Conservation (phyloP, 1,140 invertebrate species). For the Aphidius gifuensis region DNA sequence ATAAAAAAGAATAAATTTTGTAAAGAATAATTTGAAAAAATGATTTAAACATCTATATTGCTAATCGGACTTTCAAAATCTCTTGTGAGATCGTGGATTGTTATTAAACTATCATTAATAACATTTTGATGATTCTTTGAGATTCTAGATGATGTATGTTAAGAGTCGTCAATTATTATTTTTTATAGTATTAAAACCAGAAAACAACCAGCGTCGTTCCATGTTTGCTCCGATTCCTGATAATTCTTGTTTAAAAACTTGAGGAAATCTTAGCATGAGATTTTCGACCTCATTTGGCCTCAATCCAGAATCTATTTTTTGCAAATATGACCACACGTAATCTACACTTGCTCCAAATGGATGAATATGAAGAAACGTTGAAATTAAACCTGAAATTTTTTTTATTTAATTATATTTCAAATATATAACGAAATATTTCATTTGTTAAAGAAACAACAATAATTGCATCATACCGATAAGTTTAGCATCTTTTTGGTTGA, state of each 20-base stretch:
- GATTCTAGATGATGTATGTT: neutral
- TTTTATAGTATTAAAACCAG: slow-evolving; percentile 58
- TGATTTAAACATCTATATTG: too few relatives aligned
- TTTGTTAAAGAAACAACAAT: slow-evolving; percentile 23
- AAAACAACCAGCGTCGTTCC: slow-evolving; percentile 75
- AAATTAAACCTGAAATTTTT: slow-evolving; percentile 64
- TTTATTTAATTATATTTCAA: neutral
- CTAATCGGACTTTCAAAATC: too few relatives aligned
- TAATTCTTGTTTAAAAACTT: slow-evolving; percentile 73
- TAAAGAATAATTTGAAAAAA: too few relatives aligned
- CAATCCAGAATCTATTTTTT: slow-evolving; percentile 67
- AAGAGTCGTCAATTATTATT: slow-evolving; percentile 35
- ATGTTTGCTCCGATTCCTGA: slow-evolving; percentile 74
- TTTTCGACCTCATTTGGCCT: slow-evolving; percentile 71
- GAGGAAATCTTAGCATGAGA: slow-evolving; percentile 70
- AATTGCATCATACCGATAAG: slow-evolving; percentile 56
- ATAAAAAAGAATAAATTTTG: too few relatives aligned
- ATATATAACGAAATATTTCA: slow-evolving; percentile 10
- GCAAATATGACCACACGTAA: slow-evolving; percentile 81
- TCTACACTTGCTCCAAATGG: slow-evolving; percentile 82
- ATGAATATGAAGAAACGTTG: slow-evolving; percentile 83
- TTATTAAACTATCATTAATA: neutral
- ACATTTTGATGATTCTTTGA: neutral
- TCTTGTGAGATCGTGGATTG: too few relatives aligned
- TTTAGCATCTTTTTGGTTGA: slow-evolving; percentile 62